Percentiles rank a stretch among this genome's conserved stretches.
Evolutionary conservation across 2,888 invertebrate species (phyloP).

Genomic region (Drosophila mimetica): DNA sequence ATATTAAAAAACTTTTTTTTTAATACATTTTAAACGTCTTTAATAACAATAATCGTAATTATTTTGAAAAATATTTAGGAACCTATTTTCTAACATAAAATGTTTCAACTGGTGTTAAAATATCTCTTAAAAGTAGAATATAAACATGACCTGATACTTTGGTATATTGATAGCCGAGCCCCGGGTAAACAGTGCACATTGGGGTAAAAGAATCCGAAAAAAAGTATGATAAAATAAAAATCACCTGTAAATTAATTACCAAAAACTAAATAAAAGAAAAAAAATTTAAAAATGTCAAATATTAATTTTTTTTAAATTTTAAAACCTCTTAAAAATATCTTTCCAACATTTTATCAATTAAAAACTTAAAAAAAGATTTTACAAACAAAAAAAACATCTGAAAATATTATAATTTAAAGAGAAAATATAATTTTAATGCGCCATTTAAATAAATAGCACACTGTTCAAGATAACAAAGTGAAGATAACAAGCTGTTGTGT

Average conservation of each 20-base stretch:
- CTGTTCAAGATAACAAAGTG: no score
- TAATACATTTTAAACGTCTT: not conserved
- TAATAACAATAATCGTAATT: not conserved
- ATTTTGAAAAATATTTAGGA: not conserved
- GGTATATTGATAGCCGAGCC: conserved; percentile 34
- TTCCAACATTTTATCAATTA: no score
- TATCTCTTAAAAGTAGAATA: not conserved
- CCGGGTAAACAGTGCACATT: conserved; percentile 12
- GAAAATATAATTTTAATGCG: no score
- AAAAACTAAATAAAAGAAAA: not conserved
- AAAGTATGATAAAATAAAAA: not conserved
- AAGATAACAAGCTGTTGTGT: not conserved
- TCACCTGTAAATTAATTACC: not conserved
- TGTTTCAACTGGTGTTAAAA: not conserved
- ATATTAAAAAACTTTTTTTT: no score
- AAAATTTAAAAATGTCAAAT: not conserved
- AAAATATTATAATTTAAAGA: not conserved
- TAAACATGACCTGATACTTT: conserved; percentile 1
- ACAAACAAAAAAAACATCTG: not conserved
- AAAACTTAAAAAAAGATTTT: no score
- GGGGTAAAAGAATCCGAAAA: not conserved
- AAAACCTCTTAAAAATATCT: no score
- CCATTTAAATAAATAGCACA: no score
- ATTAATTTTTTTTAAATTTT: no score
- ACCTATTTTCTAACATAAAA: not conserved